Base-by-base conservation (phyloP, 2,113 vertebrate genomes). In the Micromys minutus region DNA sequence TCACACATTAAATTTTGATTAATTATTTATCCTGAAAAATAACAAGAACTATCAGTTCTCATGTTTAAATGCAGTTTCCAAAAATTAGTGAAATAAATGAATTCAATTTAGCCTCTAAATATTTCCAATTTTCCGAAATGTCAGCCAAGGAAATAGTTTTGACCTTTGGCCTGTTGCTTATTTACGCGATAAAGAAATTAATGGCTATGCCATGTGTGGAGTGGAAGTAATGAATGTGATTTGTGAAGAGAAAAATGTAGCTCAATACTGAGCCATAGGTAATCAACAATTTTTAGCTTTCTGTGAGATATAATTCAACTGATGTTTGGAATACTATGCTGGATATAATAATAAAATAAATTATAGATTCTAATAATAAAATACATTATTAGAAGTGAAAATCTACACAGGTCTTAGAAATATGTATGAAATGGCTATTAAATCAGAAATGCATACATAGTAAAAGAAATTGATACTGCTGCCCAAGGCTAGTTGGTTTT, bases 41-140 rank as follows among this genome's bases (percentile, higher is more conserved):
- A 74, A 55, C 36, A 89, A 83, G 42, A 95, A 52, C 36, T 42
- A 65, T 59, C 92, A 85, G 24, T 31, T 76, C 91, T 94, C 45
- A 67, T 71, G 34, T 84, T 92, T 74, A 95, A 90, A 94, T 93
- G n/a, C 65, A 10, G 72, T 7, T 2, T 5, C 61, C 81, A 95
- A 92, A 77, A 79, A 34, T n/a, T 87, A 94, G 76, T 80, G 22
- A 90, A 96, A 89, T 13, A 79, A 57, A 24, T 26, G 9, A 79
- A 93, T 15, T 83, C 47, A 90, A 69, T 95, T 84, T 79, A 85
- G 22, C 87, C 95, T 97, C 87, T n/a, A 95, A 90, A 52, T 59
- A 47, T 67, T 93, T 91, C 7, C 91, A 93, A 81, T 24, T 63
- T 79, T 93, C 34, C 63, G 55, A 91, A 93, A 90, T 92, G 29